phyloP scores from a whole-genome alignment of 1,140 invertebrate genomes.

The Drosophila pectinifera region DNA sequence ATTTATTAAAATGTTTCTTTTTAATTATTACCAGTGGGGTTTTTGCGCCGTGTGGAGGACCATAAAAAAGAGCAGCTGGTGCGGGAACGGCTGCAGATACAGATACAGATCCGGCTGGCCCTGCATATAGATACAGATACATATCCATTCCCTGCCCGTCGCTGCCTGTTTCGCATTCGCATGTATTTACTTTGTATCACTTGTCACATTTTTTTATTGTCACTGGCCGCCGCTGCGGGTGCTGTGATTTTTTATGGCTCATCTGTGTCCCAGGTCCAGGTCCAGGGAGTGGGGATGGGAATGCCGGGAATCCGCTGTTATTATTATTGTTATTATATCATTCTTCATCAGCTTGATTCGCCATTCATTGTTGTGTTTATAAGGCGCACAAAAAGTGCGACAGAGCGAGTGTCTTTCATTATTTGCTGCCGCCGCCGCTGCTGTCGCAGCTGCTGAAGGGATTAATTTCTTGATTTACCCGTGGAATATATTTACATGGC shows the following conservation, averaged over 20 bases:
- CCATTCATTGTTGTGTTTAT: conserved; percentile 79
- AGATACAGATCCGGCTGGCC: conserved; percentile 37
- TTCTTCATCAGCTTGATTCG: conserved; percentile 81
- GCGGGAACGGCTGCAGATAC: conserved; percentile 29
- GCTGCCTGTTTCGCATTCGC: conserved; percentile 66
- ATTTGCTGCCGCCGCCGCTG: conserved; percentile 63
- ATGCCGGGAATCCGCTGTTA: conserved; percentile 35
- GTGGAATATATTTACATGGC: conserved; percentile 33
- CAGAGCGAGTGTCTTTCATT: conserved; percentile 69
- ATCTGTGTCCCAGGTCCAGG: conserved; percentile 43
- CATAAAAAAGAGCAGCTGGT: conserved; percentile 14
- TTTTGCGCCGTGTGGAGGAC: neutral
- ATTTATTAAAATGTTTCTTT: neutral
- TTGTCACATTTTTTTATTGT: conserved; percentile 81
- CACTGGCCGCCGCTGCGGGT: conserved; percentile 46
- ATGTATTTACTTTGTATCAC: conserved; percentile 84
- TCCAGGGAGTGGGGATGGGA: conserved; percentile 23
- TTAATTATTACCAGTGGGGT: neutral
- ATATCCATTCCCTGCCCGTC: conserved; percentile 66
- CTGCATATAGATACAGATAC: conserved; percentile 40
- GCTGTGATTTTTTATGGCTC: conserved; percentile 77
- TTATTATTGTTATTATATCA: conserved; percentile 82
- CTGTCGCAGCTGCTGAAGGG: conserved; percentile 78
- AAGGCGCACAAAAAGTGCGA: conserved; percentile 49
- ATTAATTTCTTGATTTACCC: conserved; percentile 84